phyloP scores from a whole-genome alignment of 2,888 invertebrate species.

The Timema podura region DNA sequence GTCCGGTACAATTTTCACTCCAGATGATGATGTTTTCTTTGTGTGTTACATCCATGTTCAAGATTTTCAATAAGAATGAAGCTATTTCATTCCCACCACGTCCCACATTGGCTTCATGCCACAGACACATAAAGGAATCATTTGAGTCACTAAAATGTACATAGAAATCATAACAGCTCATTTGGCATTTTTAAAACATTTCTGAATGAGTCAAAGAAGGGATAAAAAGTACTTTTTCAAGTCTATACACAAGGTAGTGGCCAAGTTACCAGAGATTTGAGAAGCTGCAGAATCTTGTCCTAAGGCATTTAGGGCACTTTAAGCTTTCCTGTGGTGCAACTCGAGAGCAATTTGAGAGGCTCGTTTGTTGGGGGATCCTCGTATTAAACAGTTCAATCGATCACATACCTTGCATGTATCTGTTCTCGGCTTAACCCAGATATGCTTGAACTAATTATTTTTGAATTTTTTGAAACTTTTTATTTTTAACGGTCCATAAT shows the following conservation, averaged over 20 bases:
- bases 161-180: background rate
- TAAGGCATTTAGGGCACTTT: background rate
- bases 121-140: background rate
- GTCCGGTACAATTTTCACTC: background rate
- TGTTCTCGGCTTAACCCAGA: background rate
- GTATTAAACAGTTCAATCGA: constrained; percentile 1
- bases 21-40: background rate
- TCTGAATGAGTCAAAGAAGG: background rate
- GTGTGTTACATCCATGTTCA: background rate
- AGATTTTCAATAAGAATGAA: background rate
- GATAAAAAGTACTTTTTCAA: background rate
- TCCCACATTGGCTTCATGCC: background rate
- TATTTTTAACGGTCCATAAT: no score
- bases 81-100: background rate
- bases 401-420: constrained; percentile 5
- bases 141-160: background rate
- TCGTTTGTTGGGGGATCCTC: background rate
- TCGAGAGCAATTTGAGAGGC: background rate
- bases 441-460: no score
- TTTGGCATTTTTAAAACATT: background rate
- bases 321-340: background rate
- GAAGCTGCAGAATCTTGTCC: background rate
- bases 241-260: background rate
- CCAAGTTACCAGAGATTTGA: background rate
- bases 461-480: no score